Percentiles rank a stretch among this genome's conserved stretches.
phyloP scores from a whole-genome alignment of 2,113 vertebrate species.

The Vulpes lagopus region DNA sequence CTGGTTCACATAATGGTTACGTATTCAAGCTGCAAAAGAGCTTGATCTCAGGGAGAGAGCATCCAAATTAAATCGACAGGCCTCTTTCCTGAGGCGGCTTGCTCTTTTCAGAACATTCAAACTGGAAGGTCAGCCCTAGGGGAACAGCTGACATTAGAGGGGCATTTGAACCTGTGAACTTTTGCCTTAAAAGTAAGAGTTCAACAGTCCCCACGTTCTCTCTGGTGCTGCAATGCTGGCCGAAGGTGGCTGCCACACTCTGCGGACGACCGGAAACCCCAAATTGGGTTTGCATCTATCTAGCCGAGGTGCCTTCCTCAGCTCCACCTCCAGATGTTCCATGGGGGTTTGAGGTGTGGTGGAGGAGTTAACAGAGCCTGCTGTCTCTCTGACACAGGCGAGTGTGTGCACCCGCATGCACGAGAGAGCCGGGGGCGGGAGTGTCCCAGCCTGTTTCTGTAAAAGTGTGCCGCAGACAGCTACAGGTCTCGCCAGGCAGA shows the following conservation, averaged over 20 bases:
- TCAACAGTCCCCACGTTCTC: conserved; percentile 36
- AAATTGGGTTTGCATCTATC: conserved; percentile 63
- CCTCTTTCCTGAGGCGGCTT: background rate
- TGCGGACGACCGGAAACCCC: conserved; percentile 70
- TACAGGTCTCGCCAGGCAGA: conserved; percentile 51
- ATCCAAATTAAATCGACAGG: background rate
- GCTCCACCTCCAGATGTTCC: conserved; percentile 81
- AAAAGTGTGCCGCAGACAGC: background rate
- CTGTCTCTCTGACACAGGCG: background rate
- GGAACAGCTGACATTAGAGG: conserved; percentile 25
- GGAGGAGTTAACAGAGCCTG: conserved; percentile 64
- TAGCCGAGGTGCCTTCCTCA: conserved; percentile 73
- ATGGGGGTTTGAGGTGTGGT: conserved; percentile 65
- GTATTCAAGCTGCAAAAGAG: background rate
- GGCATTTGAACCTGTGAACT: conserved; percentile 68
- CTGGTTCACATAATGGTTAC: background rate
- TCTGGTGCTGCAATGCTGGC: conserved; percentile 57
- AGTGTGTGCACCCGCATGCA: background rate
- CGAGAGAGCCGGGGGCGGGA: background rate
- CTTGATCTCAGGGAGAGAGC: background rate
- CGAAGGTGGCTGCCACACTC: conserved; percentile 2
- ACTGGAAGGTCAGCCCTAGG: background rate
- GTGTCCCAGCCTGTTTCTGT: conserved; percentile 40
- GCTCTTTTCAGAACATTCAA: conserved; percentile 19
- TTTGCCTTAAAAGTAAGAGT: conserved; percentile 77